These are phyloP conservation scores for Cryptops parisi DNA, from an alignment of 2,888 invertebrate genomes.

Conservation along the genomic window DNA sequence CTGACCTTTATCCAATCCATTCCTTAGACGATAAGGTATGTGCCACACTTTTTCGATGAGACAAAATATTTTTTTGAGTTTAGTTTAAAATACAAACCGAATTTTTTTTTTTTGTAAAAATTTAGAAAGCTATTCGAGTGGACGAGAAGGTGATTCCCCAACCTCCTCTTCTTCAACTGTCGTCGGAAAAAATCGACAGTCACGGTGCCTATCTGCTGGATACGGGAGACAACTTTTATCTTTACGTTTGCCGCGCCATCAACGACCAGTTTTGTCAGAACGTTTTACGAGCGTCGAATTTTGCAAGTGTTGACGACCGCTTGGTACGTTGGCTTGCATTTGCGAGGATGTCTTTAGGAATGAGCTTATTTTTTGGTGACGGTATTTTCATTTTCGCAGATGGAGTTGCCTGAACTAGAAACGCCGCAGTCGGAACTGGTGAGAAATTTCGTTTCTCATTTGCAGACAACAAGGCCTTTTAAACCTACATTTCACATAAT, in stretches of 20 bases:
- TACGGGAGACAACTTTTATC: slow-evolving; percentile 59
- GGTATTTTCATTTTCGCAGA: slow-evolving; percentile 34
- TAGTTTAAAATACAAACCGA: not conserved
- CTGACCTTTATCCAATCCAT: slow-evolving; percentile 80
- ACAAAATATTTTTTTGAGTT: not conserved
- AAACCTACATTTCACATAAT: slow-evolving; percentile 62
- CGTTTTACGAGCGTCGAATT: slow-evolving; percentile 59
- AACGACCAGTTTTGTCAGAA: slow-evolving; percentile 57
- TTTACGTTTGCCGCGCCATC: slow-evolving; percentile 70
- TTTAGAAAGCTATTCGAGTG: slow-evolving; percentile 28
- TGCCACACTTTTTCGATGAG: not conserved
- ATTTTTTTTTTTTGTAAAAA: slow-evolving; percentile 6
- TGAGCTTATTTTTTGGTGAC: not conserved
- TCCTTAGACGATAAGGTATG: slow-evolving; percentile 43
- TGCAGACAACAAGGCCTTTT: slow-evolving; percentile 74
- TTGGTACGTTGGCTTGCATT: slow-evolving; percentile 31
- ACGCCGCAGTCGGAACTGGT: slow-evolving; percentile 57
- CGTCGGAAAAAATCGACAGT: slow-evolving; percentile 54
- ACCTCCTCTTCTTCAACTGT: slow-evolving; percentile 69
- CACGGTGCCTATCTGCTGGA: slow-evolving; percentile 85
- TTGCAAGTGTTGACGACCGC: slow-evolving; percentile 53
- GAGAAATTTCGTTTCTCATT: slow-evolving; percentile 60
- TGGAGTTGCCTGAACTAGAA: slow-evolving; percentile 59
- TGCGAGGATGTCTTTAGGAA: not conserved
- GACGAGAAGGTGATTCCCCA: slow-evolving; percentile 30